phyloP scores from a whole-genome alignment of 2,113 vertebrate genomes.

The Dicaeum eximium region DNA sequence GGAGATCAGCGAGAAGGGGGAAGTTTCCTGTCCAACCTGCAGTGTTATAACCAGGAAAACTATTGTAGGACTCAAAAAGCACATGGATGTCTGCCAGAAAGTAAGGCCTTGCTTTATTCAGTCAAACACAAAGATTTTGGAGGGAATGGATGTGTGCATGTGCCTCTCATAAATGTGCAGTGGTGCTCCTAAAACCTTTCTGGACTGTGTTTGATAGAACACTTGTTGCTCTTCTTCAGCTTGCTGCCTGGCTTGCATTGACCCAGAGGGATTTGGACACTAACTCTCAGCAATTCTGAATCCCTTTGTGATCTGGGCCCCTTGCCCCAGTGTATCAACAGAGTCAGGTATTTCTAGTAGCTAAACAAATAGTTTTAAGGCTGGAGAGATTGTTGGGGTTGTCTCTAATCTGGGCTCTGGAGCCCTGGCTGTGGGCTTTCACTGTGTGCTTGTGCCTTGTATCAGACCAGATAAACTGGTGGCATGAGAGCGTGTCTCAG shows the following conservation, averaged over 20 bases:
- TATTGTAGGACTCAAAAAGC: conserved; percentile 90
- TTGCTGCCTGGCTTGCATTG: neutral
- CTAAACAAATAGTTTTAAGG: neutral
- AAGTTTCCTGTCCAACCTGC: conserved; percentile 91
- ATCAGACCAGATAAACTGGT: neutral
- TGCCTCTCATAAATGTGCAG: neutral
- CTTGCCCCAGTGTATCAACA: neutral
- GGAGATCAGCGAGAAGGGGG: conserved; percentile 86
- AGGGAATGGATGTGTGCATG: neutral
- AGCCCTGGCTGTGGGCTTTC: neutral
- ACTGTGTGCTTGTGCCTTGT: neutral
- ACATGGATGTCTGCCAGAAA: conserved; percentile 98
- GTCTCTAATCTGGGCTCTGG: neutral
- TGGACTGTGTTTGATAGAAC: neutral
- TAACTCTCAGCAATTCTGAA: neutral
- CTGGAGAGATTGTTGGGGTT: neutral
- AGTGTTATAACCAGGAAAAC: conserved; percentile 90
- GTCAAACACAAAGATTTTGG: neutral
- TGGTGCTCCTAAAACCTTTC: neutral
- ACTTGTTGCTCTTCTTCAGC: neutral
- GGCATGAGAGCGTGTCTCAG: neutral
- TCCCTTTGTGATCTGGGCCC: neutral
- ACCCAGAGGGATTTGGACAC: neutral
- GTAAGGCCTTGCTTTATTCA: conserved; percentile 67
- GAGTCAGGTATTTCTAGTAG: neutral